Evolutionary conservation across 2,888 invertebrate genomes (phyloP), one percentile per base, ranked within the genome.

Genomic region (Apamea monoglypha): DNA sequence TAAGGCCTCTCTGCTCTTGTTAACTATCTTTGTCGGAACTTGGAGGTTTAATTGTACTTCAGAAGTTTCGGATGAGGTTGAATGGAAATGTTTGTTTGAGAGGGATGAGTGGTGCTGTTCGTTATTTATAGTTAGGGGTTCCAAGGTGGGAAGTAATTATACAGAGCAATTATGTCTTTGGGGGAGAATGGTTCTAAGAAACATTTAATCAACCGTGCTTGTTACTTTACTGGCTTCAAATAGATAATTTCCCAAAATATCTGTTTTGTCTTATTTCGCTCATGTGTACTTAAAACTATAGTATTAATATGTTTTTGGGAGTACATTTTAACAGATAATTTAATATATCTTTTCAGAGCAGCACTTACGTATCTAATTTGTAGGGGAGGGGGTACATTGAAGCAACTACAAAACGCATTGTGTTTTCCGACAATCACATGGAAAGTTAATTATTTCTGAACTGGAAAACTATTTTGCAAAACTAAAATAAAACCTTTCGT

Each of bases 1-100:
- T 95, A 95, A 91, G 89, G 81, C 82, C 85, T 89, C 86, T 85
- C 89, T 89, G 84, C 88, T 90, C 87, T 84, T 84, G 85, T 87
- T 87, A 90, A 92, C 86, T 88, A 89, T 91, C 85, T 85, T 82
- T 78, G 88, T 79, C 75, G 81, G 76, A 78, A 78, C 61, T 47
- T 12, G 56, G 81, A 84, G 76, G 80, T 88, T 88, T 89, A 88
- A 88, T 87, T 87, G 84, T 87, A 84, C 79, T 82, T 82, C 61
- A 47, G 74, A 75, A 85, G 61, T 75, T 85, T 88, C n/a, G 63
- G 53, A 64, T 68, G 40, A 84, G 85, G 53, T 61, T 80, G 69
- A 84, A 87, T 76, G 56, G 70, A 74, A 74, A 69, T 69, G 66
- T 53, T 21, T 32, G 47, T 83, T 86, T 76, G 18, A 71, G 66